phyloP scores from a whole-genome alignment of 2,888 invertebrate genomes.

The Automeris io region DNA sequence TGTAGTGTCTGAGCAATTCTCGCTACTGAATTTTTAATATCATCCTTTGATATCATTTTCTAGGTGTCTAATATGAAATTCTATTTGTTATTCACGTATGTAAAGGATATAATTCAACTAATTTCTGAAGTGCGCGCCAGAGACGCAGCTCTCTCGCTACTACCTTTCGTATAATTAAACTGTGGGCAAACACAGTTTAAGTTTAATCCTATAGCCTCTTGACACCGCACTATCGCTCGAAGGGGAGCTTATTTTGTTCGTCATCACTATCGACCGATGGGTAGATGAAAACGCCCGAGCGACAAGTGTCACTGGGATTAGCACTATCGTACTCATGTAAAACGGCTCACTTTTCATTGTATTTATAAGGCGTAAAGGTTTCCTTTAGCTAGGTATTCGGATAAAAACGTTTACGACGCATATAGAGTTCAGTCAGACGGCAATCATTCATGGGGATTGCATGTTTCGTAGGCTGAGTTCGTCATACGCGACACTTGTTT shows the following conservation, averaged over 20 bases:
- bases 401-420: slow-evolving; percentile 49
- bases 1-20: slow-evolving; percentile 18
- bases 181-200: slow-evolving; percentile 72
- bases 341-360: slow-evolving; percentile 49
- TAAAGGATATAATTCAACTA: slow-evolving; percentile 64
- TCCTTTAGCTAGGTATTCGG: slow-evolving; percentile 40
- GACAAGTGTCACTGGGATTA: slow-evolving; percentile 52
- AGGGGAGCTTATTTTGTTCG: slow-evolving; percentile 74
- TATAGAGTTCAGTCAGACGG: slow-evolving; percentile 55
- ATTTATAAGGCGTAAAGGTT: slow-evolving; percentile 26
- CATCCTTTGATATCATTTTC: slow-evolving; percentile 41
- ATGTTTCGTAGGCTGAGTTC: slow-evolving; percentile 56
- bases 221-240: slow-evolving; percentile 65
- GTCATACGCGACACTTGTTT: slow-evolving; percentile 48
- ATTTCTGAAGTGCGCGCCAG: slow-evolving; percentile 58
- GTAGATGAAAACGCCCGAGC: slow-evolving; percentile 57
- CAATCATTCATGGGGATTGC: slow-evolving; percentile 61
- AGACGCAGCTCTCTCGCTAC: slow-evolving; percentile 50
- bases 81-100: slow-evolving; percentile 51
- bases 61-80: slow-evolving; percentile 56
- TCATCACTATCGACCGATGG: slow-evolving; percentile 72
- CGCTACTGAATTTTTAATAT: slow-evolving; percentile 30
- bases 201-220: slow-evolving; percentile 77
- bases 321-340: slow-evolving; percentile 41
- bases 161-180: slow-evolving; percentile 75